Evolutionary conservation across 2,113 vertebrate genomes (phyloP).

Genomic region (Ceyx margarethae): DNA sequence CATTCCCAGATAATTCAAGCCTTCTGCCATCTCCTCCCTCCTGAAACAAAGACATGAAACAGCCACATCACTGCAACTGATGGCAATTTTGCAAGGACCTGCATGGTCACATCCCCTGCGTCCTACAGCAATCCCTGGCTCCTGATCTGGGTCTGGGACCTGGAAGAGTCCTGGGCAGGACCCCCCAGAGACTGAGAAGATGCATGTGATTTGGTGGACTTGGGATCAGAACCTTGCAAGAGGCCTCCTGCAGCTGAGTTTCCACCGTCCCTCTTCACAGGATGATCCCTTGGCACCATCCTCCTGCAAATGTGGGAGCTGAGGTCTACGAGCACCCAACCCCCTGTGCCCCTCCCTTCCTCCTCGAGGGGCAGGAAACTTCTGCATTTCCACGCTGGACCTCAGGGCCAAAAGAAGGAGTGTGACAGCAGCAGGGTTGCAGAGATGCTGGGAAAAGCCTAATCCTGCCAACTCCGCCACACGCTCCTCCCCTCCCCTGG

Average conservation of each 20-base stretch:
- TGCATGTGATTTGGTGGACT: not conserved
- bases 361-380: not conserved
- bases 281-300: not conserved
- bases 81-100: not conserved
- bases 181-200: not conserved
- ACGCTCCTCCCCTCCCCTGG: rapidly evolving
- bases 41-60: not conserved
- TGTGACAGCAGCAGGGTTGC: not conserved
- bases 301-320: rapidly evolving
- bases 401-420: not conserved
- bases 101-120: not conserved
- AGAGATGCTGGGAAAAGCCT: not conserved
- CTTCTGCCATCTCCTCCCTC: not conserved
- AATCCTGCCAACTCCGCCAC: rapidly evolving
- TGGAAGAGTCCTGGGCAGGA: not conserved
- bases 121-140: rapidly evolving
- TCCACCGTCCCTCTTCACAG: not conserved
- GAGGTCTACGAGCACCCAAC: rapidly evolving
- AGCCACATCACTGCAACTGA: no score
- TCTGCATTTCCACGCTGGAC: rapidly evolving
- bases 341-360: no score
- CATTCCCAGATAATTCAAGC: not conserved
- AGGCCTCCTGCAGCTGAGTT: not conserved
- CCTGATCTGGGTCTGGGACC: not conserved
- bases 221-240: not conserved